Conservation (phyloP, 2,888 invertebrate genomes). For the Gandaritis pyraliata region DNA sequence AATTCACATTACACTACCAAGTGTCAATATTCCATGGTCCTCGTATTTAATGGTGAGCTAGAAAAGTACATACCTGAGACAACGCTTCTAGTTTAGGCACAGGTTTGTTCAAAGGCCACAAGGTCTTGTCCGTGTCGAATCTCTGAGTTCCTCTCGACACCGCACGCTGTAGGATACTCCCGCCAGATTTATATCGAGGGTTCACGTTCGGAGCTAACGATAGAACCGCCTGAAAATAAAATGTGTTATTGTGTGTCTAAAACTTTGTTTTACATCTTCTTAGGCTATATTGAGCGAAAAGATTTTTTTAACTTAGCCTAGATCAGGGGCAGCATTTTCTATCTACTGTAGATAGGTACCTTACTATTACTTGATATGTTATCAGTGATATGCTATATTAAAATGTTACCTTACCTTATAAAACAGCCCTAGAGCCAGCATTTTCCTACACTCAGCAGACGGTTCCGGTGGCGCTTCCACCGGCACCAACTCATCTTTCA, state of each 20-base stretch:
- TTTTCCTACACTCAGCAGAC: constrained; percentile 87
- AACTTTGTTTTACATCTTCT: not conserved
- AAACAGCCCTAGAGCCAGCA: constrained; percentile 89
- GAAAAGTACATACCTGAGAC: constrained; percentile 57
- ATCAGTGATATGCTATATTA: too few species aligned
- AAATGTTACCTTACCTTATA: constrained; percentile 88
- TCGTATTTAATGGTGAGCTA: too few species aligned
- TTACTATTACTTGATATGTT: too few species aligned
- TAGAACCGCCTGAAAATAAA: constrained; percentile 77
- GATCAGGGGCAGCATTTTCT: too few species aligned
- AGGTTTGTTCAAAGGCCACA: constrained; percentile 90
- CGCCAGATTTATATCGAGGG: constrained; percentile 81
- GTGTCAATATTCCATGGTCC: too few species aligned
- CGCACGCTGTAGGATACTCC: constrained; percentile 80
- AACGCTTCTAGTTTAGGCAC: constrained; percentile 89
- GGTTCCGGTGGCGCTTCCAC: constrained; percentile 87
- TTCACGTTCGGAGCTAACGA: constrained; percentile 77
- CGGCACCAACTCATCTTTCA: constrained; percentile 86
- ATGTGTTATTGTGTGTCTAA: not conserved
- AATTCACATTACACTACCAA: too few species aligned
- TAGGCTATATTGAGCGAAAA: not conserved
- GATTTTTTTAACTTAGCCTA: too few species aligned
- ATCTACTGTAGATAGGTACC: too few species aligned
- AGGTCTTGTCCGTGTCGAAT: constrained; percentile 87
- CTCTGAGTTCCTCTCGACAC: constrained; percentile 88